Conservation (phyloP, 2,797 vertebrate genomes). For the Propithecus deckenii region DNA sequence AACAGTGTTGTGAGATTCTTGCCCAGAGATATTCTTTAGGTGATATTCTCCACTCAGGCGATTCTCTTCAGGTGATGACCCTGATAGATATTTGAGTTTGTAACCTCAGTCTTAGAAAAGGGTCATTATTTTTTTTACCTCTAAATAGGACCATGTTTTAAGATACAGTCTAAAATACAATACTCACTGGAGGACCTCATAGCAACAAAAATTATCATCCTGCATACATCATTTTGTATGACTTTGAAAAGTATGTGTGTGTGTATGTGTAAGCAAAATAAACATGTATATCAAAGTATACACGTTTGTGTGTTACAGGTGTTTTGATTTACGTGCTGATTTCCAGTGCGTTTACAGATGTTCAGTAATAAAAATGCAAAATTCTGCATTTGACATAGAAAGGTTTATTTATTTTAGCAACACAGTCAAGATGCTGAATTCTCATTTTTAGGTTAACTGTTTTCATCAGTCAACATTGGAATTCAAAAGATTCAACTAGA, state of each 20-base stretch:
- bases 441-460: background rate
- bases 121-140: background rate
- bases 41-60: background rate
- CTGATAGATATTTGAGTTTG: background rate
- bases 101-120: background rate
- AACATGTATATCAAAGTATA: background rate
- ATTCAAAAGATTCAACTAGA: conserved; percentile 28
- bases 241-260: background rate
- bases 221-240: background rate
- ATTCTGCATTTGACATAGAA: background rate
- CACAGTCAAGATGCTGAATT: background rate
- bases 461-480: background rate
- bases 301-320: background rate
- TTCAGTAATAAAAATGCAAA: conserved; percentile 39
- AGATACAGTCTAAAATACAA: background rate
- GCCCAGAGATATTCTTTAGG: background rate
- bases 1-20: background rate
- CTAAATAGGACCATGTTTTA: conserved; percentile 2
- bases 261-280: background rate
- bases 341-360: background rate
- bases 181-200: background rate
- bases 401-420: background rate
- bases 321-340: background rate
- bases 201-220: background rate
- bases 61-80: background rate